phyloP scores from a whole-genome alignment of 2,888 invertebrate genomes.

The Colletes collaris region DNA sequence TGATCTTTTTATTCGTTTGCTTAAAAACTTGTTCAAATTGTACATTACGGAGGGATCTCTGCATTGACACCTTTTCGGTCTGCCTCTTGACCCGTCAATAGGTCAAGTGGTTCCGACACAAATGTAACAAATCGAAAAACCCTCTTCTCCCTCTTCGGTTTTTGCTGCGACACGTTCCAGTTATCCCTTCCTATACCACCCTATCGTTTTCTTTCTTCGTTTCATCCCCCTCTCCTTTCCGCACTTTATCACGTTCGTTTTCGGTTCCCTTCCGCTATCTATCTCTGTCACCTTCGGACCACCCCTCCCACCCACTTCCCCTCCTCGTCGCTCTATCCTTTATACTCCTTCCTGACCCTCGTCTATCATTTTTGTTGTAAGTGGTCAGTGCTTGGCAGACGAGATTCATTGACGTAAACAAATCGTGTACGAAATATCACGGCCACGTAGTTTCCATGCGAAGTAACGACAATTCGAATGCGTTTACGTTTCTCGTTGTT shows the following conservation, averaged over 20 bases:
- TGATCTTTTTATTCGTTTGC: background rate
- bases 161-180: slow-evolving; percentile 51
- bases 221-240: slow-evolving; percentile 13
- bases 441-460: background rate
- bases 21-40: background rate
- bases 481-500: background rate
- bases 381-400: slow-evolving; percentile 15
- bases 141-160: slow-evolving; percentile 47
- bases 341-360: background rate
- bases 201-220: slow-evolving; percentile 13
- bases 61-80: slow-evolving; percentile 41
- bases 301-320: background rate
- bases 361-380: slow-evolving; percentile 15
- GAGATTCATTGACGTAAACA: slow-evolving; percentile 30
- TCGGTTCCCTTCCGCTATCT: slow-evolving; percentile 30
- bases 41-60: slow-evolving; percentile 8
- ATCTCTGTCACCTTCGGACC: slow-evolving; percentile 21
- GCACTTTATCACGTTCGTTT: slow-evolving; percentile 40
- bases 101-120: slow-evolving; percentile 55
- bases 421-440: background rate
- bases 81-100: slow-evolving; percentile 49
- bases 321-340: slow-evolving; percentile 6
- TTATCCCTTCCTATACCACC: slow-evolving; percentile 34
- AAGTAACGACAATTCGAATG: background rate
- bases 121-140: slow-evolving; percentile 60